Evolutionary conservation across 2,888 invertebrate genomes (phyloP), one percentile per base, ranked within the genome.

Genomic region (Chloromyia formosa): DNA sequence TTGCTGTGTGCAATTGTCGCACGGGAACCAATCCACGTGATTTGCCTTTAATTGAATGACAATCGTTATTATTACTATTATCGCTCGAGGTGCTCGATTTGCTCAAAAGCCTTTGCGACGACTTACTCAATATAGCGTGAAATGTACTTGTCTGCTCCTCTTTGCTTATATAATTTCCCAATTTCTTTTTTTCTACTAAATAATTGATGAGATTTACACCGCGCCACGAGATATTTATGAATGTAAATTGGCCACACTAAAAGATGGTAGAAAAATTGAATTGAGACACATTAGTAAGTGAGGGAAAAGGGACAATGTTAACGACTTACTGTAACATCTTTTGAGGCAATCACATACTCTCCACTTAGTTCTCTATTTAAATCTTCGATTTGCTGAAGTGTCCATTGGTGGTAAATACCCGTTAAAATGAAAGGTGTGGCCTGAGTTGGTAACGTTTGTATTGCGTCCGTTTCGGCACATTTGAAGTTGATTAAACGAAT

Each of bases 151-250:
- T 79, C 73, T 83, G 79, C 68, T 84, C 79, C 45, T 83, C 81
- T 64, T 80, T 81, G 73, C 79, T 78, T 62, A 84, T 80, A 3
- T 82, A 81, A 45, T 82, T 83, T 40, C 84, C 84, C 35, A 84
- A 81, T 75, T 82, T 81, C 75, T 82, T 83, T 61, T 84, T 84
- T 66, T 83, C 80, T 77, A 84, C 82, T 3, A 84, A 77, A 75
- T 80, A 84, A 74, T 84, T 83, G 23, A 80, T 80, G 1, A 84
- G 81, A 74, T 82, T 81, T 54, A 83, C 84, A 74, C 83, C 83
- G 53, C 83, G 83, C 84, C 84, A 84, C 75, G 81, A 82, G 73
- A 84, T 80, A 69, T 79, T 81, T 77, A 82, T 82, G 77, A 84
- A 84, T 78, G 82, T 83, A 78, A 78, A 80, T 76, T 83, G 81